Evolutionary conservation across 2,888 invertebrate species (phyloP).

Genomic region (Conops quadrifasciatus): DNA sequence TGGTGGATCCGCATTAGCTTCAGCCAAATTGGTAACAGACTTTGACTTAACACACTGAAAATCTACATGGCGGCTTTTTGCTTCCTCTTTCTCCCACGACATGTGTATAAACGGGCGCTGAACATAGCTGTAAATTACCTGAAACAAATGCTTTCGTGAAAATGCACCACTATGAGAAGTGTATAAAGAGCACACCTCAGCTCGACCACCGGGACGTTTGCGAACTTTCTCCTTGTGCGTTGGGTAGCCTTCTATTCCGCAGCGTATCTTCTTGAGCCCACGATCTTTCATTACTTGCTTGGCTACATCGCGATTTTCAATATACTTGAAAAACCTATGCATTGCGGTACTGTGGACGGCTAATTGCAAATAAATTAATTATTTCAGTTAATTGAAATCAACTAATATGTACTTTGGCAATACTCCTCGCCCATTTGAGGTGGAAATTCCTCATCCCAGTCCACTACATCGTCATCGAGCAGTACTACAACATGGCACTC

Average conservation of each 20-base stretch:
- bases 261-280: constrained; percentile 96
- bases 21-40: constrained; percentile 95
- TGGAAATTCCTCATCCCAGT: constrained; percentile 99
- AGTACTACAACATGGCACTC: constrained; percentile 98
- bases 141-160: background rate
- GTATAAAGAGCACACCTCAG: constrained; percentile 74
- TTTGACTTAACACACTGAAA: constrained; percentile 99
- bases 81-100: constrained; percentile 98
- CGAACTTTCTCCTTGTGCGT: constrained; percentile 99
- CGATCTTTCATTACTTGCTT: constrained; percentile 99
- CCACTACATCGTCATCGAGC: constrained; percentile 92
- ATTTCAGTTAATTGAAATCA: background rate
- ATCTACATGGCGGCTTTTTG: constrained; percentile 98
- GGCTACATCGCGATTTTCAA: constrained; percentile 98
- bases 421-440: constrained; percentile 99
- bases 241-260: constrained; percentile 99
- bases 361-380: constrained; percentile 51
- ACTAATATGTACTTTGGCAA: constrained; percentile 78
- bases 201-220: constrained; percentile 90
- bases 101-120: constrained; percentile 96
- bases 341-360: constrained; percentile 94
- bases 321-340: constrained; percentile 99
- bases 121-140: constrained; percentile 95
- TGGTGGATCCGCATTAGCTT: constrained; percentile 91
- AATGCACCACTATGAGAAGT: background rate